A percentile compares a stretch with the other conserved stretches of the same genome.
Conservation (phyloP, 2,888 invertebrate species). For the Drosophila formosana region DNA sequence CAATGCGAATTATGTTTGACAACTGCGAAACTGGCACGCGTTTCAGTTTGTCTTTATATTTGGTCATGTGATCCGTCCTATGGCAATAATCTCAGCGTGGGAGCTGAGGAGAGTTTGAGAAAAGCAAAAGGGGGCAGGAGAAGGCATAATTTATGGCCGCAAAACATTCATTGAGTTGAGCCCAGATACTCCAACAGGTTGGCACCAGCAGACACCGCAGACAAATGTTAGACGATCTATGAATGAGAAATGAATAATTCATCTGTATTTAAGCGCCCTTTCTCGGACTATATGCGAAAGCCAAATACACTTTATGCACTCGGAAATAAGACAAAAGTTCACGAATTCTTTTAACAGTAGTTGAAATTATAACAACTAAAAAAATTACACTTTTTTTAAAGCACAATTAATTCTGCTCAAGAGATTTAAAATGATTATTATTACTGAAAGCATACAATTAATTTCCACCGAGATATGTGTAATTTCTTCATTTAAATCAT, state of each 20-base stretch:
- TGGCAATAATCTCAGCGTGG: neutral
- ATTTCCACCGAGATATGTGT: too few relatives aligned
- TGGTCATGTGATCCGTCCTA: conserved; percentile 35
- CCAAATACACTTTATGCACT: conserved; percentile 24
- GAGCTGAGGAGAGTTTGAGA: neutral
- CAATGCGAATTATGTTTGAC: conserved; percentile 4
- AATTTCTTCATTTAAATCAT: too few relatives aligned
- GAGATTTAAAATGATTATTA: too few relatives aligned
- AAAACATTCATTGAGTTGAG: conserved; percentile 15
- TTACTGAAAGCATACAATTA: too few relatives aligned
- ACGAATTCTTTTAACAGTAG: too few relatives aligned
- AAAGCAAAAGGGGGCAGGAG: neutral
- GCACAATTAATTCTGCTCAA: too few relatives aligned
- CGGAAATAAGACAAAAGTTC: too few relatives aligned
- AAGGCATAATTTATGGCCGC: conserved; percentile 16
- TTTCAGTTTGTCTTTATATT: conserved; percentile 33
- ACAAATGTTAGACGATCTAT: conserved; percentile 30
- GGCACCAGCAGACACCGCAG: conserved; percentile 14
- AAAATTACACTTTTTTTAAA: too few relatives aligned
- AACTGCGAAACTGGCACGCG: conserved; percentile 26
- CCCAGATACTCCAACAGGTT: conserved; percentile 27
- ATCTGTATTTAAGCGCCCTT: conserved; percentile 6
- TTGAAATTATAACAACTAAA: too few relatives aligned
- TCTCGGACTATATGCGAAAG: neutral
- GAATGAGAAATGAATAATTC: conserved; percentile 38